Evolutionary conservation across 2,113 vertebrate genomes (phyloP).

Genomic region (Dolichotis patagonum): DNA sequence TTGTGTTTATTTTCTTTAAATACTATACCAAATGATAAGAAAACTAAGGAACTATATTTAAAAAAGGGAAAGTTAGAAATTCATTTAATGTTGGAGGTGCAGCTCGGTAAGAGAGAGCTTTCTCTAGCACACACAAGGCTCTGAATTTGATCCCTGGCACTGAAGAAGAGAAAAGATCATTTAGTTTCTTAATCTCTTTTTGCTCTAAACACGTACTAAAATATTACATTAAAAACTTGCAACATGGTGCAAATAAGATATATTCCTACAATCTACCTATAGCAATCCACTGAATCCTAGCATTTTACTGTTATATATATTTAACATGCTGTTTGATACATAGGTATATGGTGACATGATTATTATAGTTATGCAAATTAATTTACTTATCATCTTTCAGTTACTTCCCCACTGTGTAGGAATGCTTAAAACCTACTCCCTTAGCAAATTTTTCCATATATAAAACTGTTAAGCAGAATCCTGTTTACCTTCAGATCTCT

Average conservation of each 20-base stretch:
- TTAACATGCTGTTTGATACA: background rate
- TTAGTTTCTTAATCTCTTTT: background rate
- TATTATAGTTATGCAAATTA: background rate
- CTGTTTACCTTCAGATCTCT: background rate
- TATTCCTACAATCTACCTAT: background rate
- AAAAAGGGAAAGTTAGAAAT: background rate
- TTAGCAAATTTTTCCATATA: background rate
- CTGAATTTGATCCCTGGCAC: background rate
- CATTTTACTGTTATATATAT: background rate
- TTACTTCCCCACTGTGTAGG: background rate
- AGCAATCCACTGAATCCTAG: background rate
- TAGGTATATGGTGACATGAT: background rate
- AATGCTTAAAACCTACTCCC: background rate
- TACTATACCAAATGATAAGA: background rate
- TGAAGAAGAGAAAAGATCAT: background rate
- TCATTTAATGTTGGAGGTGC: background rate
- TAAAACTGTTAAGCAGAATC: background rate
- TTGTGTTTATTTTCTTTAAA: background rate
- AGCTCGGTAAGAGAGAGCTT: background rate
- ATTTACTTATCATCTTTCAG: background rate
- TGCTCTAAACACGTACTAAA: background rate
- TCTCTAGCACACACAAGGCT: background rate
- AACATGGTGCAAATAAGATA: background rate
- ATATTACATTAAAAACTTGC: conserved; percentile 1
- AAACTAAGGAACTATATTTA: background rate